These are phyloP conservation scores for Micromys minutus DNA, from an alignment of 2,113 vertebrate genomes.

Conservation along the genomic window DNA sequence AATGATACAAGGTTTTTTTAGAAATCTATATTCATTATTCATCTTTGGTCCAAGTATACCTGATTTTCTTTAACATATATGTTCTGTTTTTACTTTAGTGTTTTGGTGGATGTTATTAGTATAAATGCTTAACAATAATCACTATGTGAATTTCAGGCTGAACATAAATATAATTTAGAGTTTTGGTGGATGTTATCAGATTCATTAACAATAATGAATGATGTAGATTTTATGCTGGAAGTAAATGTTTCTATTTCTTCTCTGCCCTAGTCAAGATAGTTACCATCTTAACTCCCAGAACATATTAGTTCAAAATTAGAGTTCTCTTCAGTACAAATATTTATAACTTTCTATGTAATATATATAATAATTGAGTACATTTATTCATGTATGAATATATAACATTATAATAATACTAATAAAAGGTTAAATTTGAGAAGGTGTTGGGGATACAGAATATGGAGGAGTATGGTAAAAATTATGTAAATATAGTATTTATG, in stretches of 20 bases:
- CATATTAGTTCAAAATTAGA: not conserved
- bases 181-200: not conserved
- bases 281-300: not conserved
- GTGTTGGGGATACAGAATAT: too few relatives aligned
- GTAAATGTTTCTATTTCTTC: not conserved
- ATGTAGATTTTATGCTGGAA: accelerated
- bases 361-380: not conserved
- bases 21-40: not conserved
- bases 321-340: not conserved
- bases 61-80: not conserved
- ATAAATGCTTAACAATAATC: not conserved
- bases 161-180: too few relatives aligned
- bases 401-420: not conserved
- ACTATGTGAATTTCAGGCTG: too few relatives aligned
- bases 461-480: not conserved
- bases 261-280: not conserved
- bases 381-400: not conserved
- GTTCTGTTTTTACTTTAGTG: not conserved
- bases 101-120: not conserved
- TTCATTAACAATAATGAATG: not conserved
- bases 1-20: not conserved
- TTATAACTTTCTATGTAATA: not conserved
- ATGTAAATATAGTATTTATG: not conserved
- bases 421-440: not conserved
- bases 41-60: not conserved